A percentile compares a stretch with the other conserved stretches of the same genome.
Evolutionary conservation across 2,888 invertebrate species (phyloP).

Genomic region (Eurytoma adleriae): DNA sequence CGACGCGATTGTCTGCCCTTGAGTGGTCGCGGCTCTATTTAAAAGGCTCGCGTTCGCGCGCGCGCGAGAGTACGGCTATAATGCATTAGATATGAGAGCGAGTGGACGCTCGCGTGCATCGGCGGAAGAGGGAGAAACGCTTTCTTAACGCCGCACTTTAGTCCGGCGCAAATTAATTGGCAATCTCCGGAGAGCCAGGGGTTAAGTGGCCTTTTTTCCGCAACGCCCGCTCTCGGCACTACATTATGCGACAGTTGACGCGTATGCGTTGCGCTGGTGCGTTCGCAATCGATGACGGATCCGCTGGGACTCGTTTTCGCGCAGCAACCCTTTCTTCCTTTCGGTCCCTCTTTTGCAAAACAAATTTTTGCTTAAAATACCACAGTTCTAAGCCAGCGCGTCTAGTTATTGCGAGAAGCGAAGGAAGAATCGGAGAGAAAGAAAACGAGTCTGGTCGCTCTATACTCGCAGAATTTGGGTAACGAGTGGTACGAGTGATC

Average conservation of each 20-base stretch:
- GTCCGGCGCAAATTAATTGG: slow-evolving; percentile 71
- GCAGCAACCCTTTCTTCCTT: no score
- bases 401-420: no score
- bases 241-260: slow-evolving; percentile 66
- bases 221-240: slow-evolving; percentile 64
- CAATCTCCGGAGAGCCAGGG: slow-evolving; percentile 66
- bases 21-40: slow-evolving; percentile 42
- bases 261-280: slow-evolving; percentile 34
- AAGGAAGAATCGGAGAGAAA: no score
- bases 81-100: slow-evolving; percentile 45
- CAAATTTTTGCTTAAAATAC: not conserved
- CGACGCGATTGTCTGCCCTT: not conserved
- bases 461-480: not conserved
- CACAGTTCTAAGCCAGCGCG: not conserved
- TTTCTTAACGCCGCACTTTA: slow-evolving; percentile 67
- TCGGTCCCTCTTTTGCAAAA: no score
- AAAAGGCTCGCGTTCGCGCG: slow-evolving; percentile 41
- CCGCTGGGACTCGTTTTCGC: slow-evolving; percentile 22
- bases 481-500: slow-evolving; percentile 20
- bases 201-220: slow-evolving; percentile 70
- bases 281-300: slow-evolving; percentile 15
- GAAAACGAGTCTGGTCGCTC: not conserved
- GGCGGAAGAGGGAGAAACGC: slow-evolving; percentile 39
- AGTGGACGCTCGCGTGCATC: slow-evolving; percentile 37
- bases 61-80: slow-evolving; percentile 32